Percentiles rank a stretch among this genome's conserved stretches.
These are phyloP conservation scores for Chironomus tepperi DNA, from an alignment of 1,140 invertebrate species.

Conservation along the genomic window DNA sequence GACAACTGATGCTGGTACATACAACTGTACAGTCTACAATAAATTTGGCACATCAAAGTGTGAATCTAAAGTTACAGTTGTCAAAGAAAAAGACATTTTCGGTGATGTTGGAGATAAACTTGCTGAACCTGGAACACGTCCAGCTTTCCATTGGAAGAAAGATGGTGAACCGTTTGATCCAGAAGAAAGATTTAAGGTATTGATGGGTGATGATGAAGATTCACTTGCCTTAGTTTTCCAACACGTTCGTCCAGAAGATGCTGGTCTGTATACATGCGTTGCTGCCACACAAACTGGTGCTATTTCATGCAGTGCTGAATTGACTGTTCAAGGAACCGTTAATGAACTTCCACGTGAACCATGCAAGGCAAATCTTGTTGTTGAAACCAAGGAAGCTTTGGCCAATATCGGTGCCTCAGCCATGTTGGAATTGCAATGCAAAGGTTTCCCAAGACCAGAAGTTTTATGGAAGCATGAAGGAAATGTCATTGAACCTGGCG, in stretches of 20 bases:
- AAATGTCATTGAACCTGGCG: constrained; percentile 67
- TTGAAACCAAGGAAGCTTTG: constrained; percentile 64
- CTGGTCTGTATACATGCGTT: constrained; percentile 89
- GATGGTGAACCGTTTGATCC: constrained; percentile 85
- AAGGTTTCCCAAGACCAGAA: constrained; percentile 88
- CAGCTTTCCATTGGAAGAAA: constrained; percentile 81
- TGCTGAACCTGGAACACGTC: constrained; percentile 64
- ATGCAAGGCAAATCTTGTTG: constrained; percentile 63
- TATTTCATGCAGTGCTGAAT: constrained; percentile 86
- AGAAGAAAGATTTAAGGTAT: constrained; percentile 87
- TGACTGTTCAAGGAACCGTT: constrained; percentile 80
- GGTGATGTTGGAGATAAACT: constrained; percentile 57
- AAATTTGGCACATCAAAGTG: constrained; percentile 67
- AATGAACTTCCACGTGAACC: constrained; percentile 73
- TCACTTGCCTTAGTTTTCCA: constrained; percentile 86
- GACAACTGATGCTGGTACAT: constrained; percentile 73
- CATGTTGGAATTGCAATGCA: constrained; percentile 88
- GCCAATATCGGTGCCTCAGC: constrained; percentile 78
- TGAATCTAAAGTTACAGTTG: constrained; percentile 68
- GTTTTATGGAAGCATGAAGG: constrained; percentile 84
- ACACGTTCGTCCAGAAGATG: constrained; percentile 86
- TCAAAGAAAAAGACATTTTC: constrained; percentile 74
- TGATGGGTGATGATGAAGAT: constrained; percentile 87
- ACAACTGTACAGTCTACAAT: constrained; percentile 81
- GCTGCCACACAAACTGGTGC: constrained; percentile 85